These are phyloP conservation scores for Tortricodes alternella DNA, from an alignment of 2,888 invertebrate genomes.

Conservation along the genomic window DNA sequence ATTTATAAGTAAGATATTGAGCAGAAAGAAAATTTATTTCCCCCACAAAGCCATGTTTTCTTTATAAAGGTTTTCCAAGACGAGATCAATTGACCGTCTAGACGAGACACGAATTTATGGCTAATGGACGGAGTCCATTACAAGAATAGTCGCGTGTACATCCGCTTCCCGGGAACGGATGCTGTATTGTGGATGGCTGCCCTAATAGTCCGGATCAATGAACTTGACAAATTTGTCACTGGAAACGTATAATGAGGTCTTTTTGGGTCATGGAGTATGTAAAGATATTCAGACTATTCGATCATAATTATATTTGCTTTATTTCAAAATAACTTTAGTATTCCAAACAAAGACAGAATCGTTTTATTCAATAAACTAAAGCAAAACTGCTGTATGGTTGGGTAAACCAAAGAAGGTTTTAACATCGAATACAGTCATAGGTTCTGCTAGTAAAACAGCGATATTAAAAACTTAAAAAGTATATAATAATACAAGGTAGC, in stretches of 20 bases:
- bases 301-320: too few species aligned
- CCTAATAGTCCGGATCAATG: conserved; percentile 30
- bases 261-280: conserved; percentile 2
- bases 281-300: too few species aligned
- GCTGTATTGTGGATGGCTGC: conserved; percentile 28
- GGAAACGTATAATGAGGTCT: conserved; percentile 7
- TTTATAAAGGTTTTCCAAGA: conserved; percentile 16
- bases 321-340: too few species aligned
- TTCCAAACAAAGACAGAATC: too few species aligned
- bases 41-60: conserved; percentile 18
- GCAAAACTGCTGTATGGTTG: too few species aligned
- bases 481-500: too few species aligned
- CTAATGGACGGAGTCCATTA: conserved; percentile 70
- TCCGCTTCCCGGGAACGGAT: conserved; percentile 45
- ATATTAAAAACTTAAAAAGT: too few species aligned
- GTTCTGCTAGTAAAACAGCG: too few species aligned
- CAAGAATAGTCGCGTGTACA: conserved; percentile 54
- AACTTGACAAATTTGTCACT: conserved; percentile 25
- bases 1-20: not conserved
- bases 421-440: too few species aligned
- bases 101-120: conserved; percentile 48
- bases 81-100: conserved; percentile 30
- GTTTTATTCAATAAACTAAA: too few species aligned
- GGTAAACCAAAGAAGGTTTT: too few species aligned
- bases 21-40: conserved; percentile 6